Base-by-base conservation (phyloP, 1,140 invertebrate species). In the Drosophila paulistorum region DNA sequence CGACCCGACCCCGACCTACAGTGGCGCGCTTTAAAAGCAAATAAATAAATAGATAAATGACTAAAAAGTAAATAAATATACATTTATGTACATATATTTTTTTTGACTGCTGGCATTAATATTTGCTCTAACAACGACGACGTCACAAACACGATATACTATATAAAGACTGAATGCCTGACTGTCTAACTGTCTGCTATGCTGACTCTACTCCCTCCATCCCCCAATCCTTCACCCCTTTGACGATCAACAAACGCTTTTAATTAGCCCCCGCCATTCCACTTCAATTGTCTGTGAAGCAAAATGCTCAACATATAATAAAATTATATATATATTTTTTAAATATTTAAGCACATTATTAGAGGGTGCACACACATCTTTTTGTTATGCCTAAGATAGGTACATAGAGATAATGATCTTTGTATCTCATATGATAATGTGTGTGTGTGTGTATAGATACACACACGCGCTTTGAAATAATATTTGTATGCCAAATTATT, bases 1-100 rank as follows among this genome's bases (percentile, higher is more conserved):
- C 59, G 66, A 61, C 39, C 58, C 64, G 68, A 68, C 55, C 68
- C 35, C 82, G 76, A 59, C 82, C 68, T 65, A 82, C 85, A 82
- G 83, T 82, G 83, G 71, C 79, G 83, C 83, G 76, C 82, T 86
- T 86, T 87, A 68, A 80, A 87, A 83, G 77, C 71, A 87, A 89
- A 89, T 87, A 87, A 87, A 89, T 87, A 86, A 83, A 86, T 86
- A 86, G 83, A 86, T 86, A 86, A 86, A 86, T 87, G 81, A 87
- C 84, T 89, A 87, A 89, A 85, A 87, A 77, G 84, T 87, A 89
- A 89, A 87, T 83, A 87, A 89, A 89, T 87, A 67, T 51, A 71
- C 68, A 66, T 51, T 48, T 62, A 70, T 67, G 59, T 45, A 79
- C 62, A 78, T 83, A 6, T 30, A 5, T 89, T 23, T 89, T 87